Evolutionary conservation across 2,113 vertebrate genomes (phyloP), one percentile per base, ranked within the genome.

Genomic region (Peucedramus taeniatus): DNA sequence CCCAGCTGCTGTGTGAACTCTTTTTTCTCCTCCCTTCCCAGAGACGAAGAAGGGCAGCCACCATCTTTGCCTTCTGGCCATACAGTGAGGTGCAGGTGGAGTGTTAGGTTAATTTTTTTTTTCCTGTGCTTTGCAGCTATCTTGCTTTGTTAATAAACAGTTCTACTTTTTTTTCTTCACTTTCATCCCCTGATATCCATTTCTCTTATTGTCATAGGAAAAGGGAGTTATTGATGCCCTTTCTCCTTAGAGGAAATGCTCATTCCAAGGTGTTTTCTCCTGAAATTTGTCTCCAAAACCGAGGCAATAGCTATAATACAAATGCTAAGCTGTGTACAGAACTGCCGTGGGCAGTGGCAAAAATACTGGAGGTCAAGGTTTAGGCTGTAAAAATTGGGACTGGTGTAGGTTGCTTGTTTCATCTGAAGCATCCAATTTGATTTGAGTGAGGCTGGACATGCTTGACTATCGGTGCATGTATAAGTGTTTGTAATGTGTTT

Each of bases 81-180:
- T 1, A 2, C 0, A 2, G 11, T 1, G 1, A 37, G 33, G 8
- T 47, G 42, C 26, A 9, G 19, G 11, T 47, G 33, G 27, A 15
- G 9, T 59, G 44, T 30, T 31, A 60, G n/a, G 8, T 23, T 76
- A 17, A 11, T 20, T 33, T 44, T 57, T 44, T 45, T 59, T 35
- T 18, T 10, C 10, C 24, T 47, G 19, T 37, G 54, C 20, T 59
- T 59, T 59, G 54, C 2, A 3, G 53, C 2, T 75, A 10, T 47
- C 33, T 30, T 75, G 42, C 33, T 59, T 47, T 47, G 15, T 12
- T 65, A 54, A 37, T 37, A 56, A 66, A 45, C 27, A 20, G 50
- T 26, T 54, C 7, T 24, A 7, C 15, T 37, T 44, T 15, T 53
- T 49, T 53, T 65, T n/a, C n/a, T 35, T 7, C 26, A 10, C 33